Evolutionary conservation across 2,797 vertebrate species (phyloP).

Genomic region (Holocentrus rufus): DNA sequence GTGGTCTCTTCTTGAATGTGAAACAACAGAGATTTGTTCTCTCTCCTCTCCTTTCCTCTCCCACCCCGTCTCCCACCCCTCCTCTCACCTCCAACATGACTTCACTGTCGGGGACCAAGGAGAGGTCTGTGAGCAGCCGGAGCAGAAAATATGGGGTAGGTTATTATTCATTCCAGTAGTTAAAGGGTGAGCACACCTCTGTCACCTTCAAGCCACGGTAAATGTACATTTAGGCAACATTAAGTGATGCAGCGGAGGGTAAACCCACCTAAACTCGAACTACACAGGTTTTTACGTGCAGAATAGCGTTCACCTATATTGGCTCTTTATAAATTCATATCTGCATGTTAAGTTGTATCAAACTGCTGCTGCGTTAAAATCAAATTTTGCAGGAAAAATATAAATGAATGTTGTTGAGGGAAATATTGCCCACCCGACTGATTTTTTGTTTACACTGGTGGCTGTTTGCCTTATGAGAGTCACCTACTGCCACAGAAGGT

Average conservation of each 20-base stretch:
- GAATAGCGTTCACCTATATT: too few relatives aligned
- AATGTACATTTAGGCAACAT: slow-evolving; percentile 34
- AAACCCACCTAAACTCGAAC: slow-evolving; percentile 18
- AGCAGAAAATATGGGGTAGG: slow-evolving; percentile 96
- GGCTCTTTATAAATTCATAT: too few relatives aligned
- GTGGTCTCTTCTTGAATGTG: slow-evolving; percentile 73
- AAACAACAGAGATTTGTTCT: slow-evolving; percentile 63
- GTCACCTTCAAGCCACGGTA: slow-evolving; percentile 20
- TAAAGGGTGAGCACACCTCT: slow-evolving; percentile 48
- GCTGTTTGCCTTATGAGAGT: slow-evolving; percentile 25
- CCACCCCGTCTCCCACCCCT: slow-evolving; percentile 26
- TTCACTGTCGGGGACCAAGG: slow-evolving; percentile 90
- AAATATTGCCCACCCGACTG: neutral
- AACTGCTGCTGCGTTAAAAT: neutral
- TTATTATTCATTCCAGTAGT: slow-evolving; percentile 54
- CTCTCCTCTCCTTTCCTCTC: slow-evolving; percentile 56
- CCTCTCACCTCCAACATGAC: slow-evolving; percentile 80
- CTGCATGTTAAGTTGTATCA: neutral
- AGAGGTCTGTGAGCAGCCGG: slow-evolving; percentile 88
- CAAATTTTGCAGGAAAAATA: neutral
- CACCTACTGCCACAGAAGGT: neutral
- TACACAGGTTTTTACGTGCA: neutral
- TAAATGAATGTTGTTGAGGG: neutral
- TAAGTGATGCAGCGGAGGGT: slow-evolving; percentile 3
- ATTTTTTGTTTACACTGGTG: slow-evolving; percentile 33